These are phyloP conservation scores for Timandra comae DNA, from an alignment of 2,888 invertebrate species.

Conservation along the genomic window DNA sequence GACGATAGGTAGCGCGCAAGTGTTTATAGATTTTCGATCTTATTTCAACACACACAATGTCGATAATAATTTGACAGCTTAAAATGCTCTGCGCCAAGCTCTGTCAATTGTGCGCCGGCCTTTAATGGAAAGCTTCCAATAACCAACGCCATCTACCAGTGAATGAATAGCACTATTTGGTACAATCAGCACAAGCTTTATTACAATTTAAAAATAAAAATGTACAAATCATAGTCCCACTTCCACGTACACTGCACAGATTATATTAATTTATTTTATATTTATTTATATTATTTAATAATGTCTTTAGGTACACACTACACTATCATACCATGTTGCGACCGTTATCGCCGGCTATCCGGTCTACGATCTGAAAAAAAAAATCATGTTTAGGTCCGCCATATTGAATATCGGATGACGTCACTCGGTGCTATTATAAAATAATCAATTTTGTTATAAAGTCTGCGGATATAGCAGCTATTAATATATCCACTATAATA, in stretches of 20 bases:
- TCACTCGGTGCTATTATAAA: neutral
- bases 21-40: too few species aligned
- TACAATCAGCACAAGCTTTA: constrained; percentile 2
- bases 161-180: too few species aligned
- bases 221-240: constrained; percentile 1
- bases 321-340: constrained; percentile 87
- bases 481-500: neutral
- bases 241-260: constrained; percentile 10
- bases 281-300: constrained; percentile 24
- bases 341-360: constrained; percentile 88
- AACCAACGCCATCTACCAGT: too few species aligned
- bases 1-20: too few species aligned
- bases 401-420: neutral
- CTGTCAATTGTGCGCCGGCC: too few species aligned
- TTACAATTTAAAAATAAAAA: too few species aligned
- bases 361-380: constrained; percentile 82
- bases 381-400: constrained; percentile 2
- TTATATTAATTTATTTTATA: constrained; percentile 22
- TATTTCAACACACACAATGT: too few species aligned
- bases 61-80: too few species aligned
- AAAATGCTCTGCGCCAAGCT: too few species aligned
- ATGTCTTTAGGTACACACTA: constrained; percentile 41
- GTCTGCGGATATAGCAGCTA: neutral
- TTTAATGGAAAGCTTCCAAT: too few species aligned
- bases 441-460: neutral